Percentiles rank a stretch among this genome's conserved stretches.
Evolutionary conservation across 2,888 invertebrate genomes (phyloP).

Genomic region (Stramonita haemastoma): DNA sequence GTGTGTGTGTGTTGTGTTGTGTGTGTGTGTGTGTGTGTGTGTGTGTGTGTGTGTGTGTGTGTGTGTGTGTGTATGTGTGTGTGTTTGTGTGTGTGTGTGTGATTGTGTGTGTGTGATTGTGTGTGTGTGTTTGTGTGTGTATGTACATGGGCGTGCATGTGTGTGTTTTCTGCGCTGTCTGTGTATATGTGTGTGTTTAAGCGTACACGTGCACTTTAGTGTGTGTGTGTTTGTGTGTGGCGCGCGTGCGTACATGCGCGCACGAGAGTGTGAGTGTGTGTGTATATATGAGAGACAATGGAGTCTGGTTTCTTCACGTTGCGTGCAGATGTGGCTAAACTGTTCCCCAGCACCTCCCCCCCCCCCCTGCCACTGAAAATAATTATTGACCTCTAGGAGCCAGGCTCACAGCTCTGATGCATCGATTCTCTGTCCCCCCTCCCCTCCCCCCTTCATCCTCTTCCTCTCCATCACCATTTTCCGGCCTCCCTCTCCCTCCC

Average conservation of each 20-base stretch:
- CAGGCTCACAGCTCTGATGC: background rate
- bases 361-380: too few relatives aligned
- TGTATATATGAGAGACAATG: background rate
- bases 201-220: too few relatives aligned
- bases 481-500: background rate
- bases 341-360: too few relatives aligned
- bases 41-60: constrained; percentile 18
- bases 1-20: background rate
- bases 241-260: background rate
- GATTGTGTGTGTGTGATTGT: background rate
- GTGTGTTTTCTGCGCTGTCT: too few relatives aligned
- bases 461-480: background rate
- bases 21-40: background rate
- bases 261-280: background rate
- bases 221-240: too few relatives aligned
- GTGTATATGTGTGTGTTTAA: too few relatives aligned
- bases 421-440: background rate
- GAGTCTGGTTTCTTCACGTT: background rate
- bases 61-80: constrained; percentile 12
- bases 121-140: too few relatives aligned
- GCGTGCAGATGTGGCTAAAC: too few relatives aligned
- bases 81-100: background rate
- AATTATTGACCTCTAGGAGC: too few relatives aligned
- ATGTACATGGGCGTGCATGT: too few relatives aligned
- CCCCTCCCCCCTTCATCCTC: background rate